A percentile compares a stretch with the other conserved stretches of the same genome.
These are phyloP conservation scores for Zoanthus solanderi DNA, from an alignment of 92 coral and sea anemone genomes.

Conservation along the genomic window DNA sequence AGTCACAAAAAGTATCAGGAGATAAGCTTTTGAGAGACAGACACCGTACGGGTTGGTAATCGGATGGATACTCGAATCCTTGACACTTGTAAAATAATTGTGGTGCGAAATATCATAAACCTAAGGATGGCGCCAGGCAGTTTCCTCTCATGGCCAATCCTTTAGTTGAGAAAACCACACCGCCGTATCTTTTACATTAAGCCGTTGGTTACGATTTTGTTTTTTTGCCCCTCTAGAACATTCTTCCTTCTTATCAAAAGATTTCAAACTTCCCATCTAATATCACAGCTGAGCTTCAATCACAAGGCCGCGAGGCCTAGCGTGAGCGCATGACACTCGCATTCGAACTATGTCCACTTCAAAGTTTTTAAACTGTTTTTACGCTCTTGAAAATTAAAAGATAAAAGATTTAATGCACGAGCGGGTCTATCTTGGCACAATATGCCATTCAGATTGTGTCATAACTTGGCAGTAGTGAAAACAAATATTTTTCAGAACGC, in stretches of 20 bases:
- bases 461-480: background rate
- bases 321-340: background rate
- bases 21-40: constrained; percentile 12
- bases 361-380: background rate
- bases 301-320: background rate
- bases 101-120: constrained; percentile 9
- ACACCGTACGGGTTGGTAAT: constrained; percentile 3
- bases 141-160: constrained; percentile 10
- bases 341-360: background rate
- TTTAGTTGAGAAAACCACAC: background rate
- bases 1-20: constrained; percentile 36
- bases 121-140: background rate
- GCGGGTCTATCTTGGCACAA: background rate
- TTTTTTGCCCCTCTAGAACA: background rate
- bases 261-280: background rate
- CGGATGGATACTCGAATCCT: constrained; percentile 24
- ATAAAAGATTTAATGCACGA: background rate
- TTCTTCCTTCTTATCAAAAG: background rate
- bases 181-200: background rate
- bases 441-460: background rate
- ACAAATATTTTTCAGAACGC: background rate
- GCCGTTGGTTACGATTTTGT: background rate
- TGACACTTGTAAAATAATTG: background rate
- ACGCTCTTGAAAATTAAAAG: background rate
- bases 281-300: background rate